phyloP scores from a whole-genome alignment of 2,113 vertebrate species.

The Muntiacus muntjak region DNA sequence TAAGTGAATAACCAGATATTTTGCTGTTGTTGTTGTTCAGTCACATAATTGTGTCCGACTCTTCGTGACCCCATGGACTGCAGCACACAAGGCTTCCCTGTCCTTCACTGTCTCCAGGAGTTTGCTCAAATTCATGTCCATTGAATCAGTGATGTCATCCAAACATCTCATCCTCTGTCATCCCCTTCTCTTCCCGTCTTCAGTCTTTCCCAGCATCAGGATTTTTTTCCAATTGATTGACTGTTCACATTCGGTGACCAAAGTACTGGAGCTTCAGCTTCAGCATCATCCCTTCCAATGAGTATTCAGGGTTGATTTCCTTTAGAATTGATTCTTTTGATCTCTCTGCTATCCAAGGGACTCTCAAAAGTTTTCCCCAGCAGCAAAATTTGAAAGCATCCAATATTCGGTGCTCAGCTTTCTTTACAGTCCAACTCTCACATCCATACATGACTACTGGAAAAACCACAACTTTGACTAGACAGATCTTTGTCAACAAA shows the following conservation, averaged over 20 bases:
- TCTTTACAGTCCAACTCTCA: not conserved
- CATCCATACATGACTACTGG: not conserved
- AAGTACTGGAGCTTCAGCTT: not conserved
- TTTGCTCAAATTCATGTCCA: not conserved
- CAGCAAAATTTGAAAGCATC: not conserved
- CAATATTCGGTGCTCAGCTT: not conserved
- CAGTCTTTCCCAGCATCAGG: not conserved
- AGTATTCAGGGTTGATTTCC: not conserved
- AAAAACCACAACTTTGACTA: not conserved
- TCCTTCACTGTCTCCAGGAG: not conserved
- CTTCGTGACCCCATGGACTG: not conserved
- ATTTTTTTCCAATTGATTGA: not conserved
- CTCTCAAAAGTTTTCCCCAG: not conserved
- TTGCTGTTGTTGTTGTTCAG: not conserved
- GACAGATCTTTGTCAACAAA: not conserved
- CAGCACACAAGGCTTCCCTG: not conserved
- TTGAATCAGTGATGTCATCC: not conserved
- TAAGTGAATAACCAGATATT: not conserved
- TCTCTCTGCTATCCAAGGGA: not conserved
- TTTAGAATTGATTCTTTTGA: not conserved
- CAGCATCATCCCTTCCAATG: not conserved
- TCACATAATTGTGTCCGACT: not conserved
- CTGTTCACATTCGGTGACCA: not conserved
- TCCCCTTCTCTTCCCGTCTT: not conserved
- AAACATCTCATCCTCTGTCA: not conserved